Conservation (phyloP, 2,113 vertebrate genomes). For the Sterrhoptilus dennistouni region DNA sequence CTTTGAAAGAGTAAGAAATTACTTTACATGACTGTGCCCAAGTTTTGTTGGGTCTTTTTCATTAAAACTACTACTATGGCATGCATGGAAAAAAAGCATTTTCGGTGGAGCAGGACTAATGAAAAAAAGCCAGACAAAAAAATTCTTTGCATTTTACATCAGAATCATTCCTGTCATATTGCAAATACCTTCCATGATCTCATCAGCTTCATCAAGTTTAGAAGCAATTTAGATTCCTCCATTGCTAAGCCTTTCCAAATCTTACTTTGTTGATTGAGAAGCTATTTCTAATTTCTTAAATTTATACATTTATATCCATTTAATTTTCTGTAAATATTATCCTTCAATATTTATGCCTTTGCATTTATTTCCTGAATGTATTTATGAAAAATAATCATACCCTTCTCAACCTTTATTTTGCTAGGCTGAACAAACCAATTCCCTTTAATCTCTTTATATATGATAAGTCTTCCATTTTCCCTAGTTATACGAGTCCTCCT, state of each 20-base stretch:
- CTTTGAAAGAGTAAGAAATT: neutral
- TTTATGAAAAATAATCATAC: constrained; percentile 35
- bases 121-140: neutral
- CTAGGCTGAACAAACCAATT: constrained; percentile 10
- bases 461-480: neutral
- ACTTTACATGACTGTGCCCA: neutral
- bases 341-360: neutral
- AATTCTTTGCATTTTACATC: neutral
- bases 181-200: neutral
- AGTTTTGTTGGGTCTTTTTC: neutral
- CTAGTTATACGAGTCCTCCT: neutral
- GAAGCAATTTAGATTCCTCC: neutral
- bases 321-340: neutral
- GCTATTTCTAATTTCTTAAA: neutral
- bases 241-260: constrained; percentile 13
- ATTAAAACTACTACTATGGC: neutral
- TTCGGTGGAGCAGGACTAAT: neutral
- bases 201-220: neutral
- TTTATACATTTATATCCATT: neutral
- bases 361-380: neutral
- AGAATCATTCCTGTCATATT: neutral
- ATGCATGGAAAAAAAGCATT: neutral
- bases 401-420: constrained; percentile 12
- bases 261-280: neutral
- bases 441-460: constrained; percentile 40